Conservation (phyloP, 1,140 invertebrate genomes). For the Cardiocondyla obscurior region DNA sequence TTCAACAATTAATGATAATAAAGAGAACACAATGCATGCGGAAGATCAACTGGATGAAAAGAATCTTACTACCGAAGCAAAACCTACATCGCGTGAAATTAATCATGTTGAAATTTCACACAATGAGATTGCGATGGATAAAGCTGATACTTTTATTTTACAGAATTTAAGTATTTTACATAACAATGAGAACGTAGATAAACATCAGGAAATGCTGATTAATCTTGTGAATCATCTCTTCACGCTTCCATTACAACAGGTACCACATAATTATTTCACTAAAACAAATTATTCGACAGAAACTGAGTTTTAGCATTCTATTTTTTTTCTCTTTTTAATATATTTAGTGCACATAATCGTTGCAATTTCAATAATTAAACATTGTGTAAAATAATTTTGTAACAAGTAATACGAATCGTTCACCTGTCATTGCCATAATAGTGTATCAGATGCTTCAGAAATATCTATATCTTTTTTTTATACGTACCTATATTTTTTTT, state of each 20-base stretch:
- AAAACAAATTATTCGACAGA: constrained; percentile 29
- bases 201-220: constrained; percentile 76
- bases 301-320: constrained; percentile 27
- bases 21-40: constrained; percentile 5
- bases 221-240: constrained; percentile 79
- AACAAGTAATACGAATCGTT: constrained; percentile 19
- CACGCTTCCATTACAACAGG: constrained; percentile 78
- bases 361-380: constrained; percentile 9
- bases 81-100: neutral
- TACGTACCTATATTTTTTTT: neutral
- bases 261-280: constrained; percentile 62
- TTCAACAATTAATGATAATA: constrained; percentile 38
- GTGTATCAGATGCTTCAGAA: neutral
- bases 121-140: constrained; percentile 60
- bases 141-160: constrained; percentile 62
- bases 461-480: neutral
- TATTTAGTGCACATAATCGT: constrained; percentile 7
- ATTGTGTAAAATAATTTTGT: constrained; percentile 32
- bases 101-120: neutral
- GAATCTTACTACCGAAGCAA: neutral
- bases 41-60: neutral
- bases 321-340: constrained; percentile 4
- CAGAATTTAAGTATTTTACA: constrained; percentile 70
- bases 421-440: constrained; percentile 1
- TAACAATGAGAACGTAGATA: constrained; percentile 65